phyloP scores from a whole-genome alignment of 2,888 invertebrate genomes.

The Chaitophorus viminalis region DNA sequence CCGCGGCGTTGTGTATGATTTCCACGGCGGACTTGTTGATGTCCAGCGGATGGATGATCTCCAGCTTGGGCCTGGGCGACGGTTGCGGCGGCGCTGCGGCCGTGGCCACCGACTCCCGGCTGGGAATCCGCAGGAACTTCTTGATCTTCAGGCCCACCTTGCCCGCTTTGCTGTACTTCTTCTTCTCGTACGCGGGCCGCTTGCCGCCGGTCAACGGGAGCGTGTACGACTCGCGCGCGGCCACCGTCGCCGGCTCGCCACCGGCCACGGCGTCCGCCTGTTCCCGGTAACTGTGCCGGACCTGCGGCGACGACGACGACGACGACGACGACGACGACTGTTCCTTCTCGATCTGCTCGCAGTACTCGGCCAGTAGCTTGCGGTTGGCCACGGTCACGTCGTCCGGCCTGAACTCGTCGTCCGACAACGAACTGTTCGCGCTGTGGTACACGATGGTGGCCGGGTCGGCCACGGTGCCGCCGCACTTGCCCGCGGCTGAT shows the following conservation, averaged over 20 bases:
- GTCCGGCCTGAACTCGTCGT: constrained; percentile 32
- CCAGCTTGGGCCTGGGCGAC: constrained; percentile 78
- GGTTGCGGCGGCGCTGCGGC: constrained; percentile 69
- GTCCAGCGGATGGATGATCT: constrained; percentile 89
- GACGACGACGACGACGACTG: neutral
- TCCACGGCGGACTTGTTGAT: constrained; percentile 84
- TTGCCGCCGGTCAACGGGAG: constrained; percentile 58
- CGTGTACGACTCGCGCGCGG: constrained; percentile 33
- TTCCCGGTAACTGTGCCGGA: neutral
- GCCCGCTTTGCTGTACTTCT: constrained; percentile 63
- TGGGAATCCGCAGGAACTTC: constrained; percentile 83
- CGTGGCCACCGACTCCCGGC: constrained; percentile 59
- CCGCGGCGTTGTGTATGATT: constrained; percentile 73
- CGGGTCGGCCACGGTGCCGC: neutral
- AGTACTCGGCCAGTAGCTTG: constrained; percentile 54
- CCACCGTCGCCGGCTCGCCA: neutral
- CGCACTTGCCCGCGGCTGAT: constrained; percentile 1
- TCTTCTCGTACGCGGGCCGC: constrained; percentile 60
- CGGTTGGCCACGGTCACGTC: constrained; percentile 28
- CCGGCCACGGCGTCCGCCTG: neutral
- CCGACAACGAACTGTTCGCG: constrained; percentile 30
- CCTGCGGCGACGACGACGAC: neutral
- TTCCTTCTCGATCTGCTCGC: constrained; percentile 58
- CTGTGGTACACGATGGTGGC: neutral
- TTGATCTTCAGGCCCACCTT: constrained; percentile 82